phyloP scores from a whole-genome alignment of 2,888 invertebrate species.

The Neocrepidodera transversa region DNA sequence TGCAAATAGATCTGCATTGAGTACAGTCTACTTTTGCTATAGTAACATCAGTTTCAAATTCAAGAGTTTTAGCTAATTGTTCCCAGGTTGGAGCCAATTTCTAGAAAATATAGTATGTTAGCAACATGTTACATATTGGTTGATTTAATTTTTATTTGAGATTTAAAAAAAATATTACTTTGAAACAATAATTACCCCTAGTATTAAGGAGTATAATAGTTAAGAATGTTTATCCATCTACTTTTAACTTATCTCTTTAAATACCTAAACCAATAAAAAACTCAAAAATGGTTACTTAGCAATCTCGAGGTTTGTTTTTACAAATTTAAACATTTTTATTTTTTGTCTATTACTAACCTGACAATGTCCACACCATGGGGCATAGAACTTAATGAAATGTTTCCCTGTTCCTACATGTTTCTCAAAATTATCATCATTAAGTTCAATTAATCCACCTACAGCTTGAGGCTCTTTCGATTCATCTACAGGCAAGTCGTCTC shows the following conservation, averaged over 20 bases:
- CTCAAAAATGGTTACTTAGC: too few relatives aligned
- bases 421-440: conserved; percentile 79
- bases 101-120: conserved; percentile 63
- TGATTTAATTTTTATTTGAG: too few relatives aligned
- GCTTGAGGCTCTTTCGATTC: conserved; percentile 63
- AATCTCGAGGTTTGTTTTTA: too few relatives aligned
- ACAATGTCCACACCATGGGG: conserved; percentile 91
- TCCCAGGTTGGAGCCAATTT: conserved; percentile 86
- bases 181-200: too few relatives aligned
- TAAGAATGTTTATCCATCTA: too few relatives aligned
- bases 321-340: too few relatives aligned
- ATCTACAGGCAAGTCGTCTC: conserved; percentile 49
- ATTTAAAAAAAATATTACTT: too few relatives aligned
- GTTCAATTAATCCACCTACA: conserved; percentile 70
- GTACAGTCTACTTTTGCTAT: conserved; percentile 89
- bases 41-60: conserved; percentile 70
- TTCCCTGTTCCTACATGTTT: conserved; percentile 75
- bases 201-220: too few relatives aligned
- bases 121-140: too few relatives aligned
- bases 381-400: conserved; percentile 91
- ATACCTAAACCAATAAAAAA: too few relatives aligned
- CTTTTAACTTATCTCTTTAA: too few relatives aligned
- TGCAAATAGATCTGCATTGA: conserved; percentile 75
- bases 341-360: too few relatives aligned
- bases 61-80: conserved; percentile 74